phyloP scores from a whole-genome alignment of 2,888 invertebrate genomes.

The Drosophila peninsularis region DNA sequence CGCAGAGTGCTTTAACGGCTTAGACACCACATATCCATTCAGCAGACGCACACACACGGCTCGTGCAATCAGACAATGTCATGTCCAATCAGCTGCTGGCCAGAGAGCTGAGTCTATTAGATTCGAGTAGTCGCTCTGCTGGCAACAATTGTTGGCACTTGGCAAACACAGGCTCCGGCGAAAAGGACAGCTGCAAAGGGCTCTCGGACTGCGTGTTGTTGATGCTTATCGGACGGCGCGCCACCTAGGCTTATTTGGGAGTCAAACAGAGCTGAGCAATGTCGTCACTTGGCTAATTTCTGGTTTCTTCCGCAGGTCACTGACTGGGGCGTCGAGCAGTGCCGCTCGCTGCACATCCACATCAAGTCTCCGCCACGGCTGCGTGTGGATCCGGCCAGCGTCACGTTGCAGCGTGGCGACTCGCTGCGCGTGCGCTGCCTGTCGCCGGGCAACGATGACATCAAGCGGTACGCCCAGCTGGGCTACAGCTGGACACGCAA shows the following conservation, averaged over 20 bases:
- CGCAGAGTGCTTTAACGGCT: slow-evolving; percentile 26
- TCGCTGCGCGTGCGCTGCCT: slow-evolving; percentile 86
- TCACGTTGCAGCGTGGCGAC: slow-evolving; percentile 87
- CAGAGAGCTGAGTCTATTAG: slow-evolving; percentile 40
- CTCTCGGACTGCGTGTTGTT: slow-evolving; percentile 7
- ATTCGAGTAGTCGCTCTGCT: slow-evolving; percentile 39
- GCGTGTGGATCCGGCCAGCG: slow-evolving; percentile 88
- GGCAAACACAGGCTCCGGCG: slow-evolving; percentile 11
- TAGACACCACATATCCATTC: no score
- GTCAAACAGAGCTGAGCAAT: slow-evolving; percentile 2
- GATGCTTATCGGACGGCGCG: slow-evolving; percentile 23
- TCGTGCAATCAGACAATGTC: slow-evolving; percentile 59
- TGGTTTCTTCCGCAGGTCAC: slow-evolving; percentile 85
- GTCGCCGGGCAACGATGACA: slow-evolving; percentile 88
- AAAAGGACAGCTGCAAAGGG: slow-evolving; percentile 37
- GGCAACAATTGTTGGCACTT: slow-evolving; percentile 51
- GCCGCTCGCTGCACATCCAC: slow-evolving; percentile 87
- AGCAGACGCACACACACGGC: no score
- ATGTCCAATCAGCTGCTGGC: slow-evolving; percentile 60
- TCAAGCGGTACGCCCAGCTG: slow-evolving; percentile 87
- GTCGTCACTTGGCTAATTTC: slow-evolving; percentile 1
- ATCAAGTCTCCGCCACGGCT: slow-evolving; percentile 88
- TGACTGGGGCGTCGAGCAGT: slow-evolving; percentile 89
- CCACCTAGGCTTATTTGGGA: not conserved
- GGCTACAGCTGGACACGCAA: slow-evolving; percentile 95